Conservation (phyloP, 1,140 invertebrate genomes). For the Zaprionus tsacasi region DNA sequence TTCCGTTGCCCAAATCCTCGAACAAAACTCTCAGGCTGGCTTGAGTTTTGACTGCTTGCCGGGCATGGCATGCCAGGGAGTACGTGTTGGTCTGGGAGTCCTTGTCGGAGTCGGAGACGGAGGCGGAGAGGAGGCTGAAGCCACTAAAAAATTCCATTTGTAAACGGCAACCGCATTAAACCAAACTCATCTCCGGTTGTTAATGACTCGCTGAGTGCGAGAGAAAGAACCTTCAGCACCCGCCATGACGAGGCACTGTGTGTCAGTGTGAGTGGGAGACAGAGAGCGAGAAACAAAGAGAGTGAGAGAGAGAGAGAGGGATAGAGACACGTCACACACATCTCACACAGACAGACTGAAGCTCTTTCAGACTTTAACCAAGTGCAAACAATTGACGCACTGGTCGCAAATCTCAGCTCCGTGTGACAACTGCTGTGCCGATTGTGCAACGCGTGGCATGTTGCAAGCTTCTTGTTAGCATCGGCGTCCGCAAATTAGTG, state of each 20-base stretch:
- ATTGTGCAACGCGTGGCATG: conserved; percentile 50
- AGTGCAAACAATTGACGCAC: conserved; percentile 65
- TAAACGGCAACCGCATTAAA: conserved; percentile 79
- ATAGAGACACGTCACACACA: conserved; percentile 5
- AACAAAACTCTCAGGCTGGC: conserved; percentile 21
- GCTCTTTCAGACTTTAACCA: conserved; percentile 47
- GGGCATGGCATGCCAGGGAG: background rate
- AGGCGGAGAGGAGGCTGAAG: background rate
- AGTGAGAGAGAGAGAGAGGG: background rate
- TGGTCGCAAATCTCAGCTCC: conserved; percentile 37
- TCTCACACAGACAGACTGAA: background rate
- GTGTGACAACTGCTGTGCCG: conserved; percentile 28
- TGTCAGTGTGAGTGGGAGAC: background rate
- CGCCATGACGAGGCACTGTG: conserved; percentile 12
- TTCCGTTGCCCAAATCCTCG: conserved; percentile 72
- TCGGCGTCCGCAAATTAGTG: conserved; percentile 73
- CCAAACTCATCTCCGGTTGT: conserved; percentile 82
- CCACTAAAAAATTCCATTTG: conserved; percentile 82
- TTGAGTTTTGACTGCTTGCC: conserved; percentile 47
- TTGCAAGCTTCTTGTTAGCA: conserved; percentile 56
- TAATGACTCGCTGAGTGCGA: conserved; percentile 70
- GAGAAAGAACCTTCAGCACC: conserved; percentile 51
- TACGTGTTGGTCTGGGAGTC: background rate
- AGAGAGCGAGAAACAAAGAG: background rate
- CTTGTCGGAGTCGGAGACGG: background rate